A percentile compares a stretch with the other conserved stretches of the same genome.
These are phyloP conservation scores for Potamarius usumacintae DNA, from an alignment of 2,113 vertebrate genomes.

Conservation along the genomic window DNA sequence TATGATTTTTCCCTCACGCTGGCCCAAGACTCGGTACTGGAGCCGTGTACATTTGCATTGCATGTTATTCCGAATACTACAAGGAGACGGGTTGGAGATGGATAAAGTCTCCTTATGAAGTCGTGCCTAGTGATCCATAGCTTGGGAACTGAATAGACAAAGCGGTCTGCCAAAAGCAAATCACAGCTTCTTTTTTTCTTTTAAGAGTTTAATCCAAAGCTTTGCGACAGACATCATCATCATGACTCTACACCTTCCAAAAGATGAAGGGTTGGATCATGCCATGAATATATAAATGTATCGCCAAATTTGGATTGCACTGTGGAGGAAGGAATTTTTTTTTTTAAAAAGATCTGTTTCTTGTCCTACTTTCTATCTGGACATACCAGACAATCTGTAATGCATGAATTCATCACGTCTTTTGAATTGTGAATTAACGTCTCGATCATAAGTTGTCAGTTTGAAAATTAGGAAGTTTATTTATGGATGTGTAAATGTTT, in stretches of 20 bases:
- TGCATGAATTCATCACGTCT: constrained; percentile 60
- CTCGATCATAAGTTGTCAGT: neutral
- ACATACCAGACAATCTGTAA: constrained; percentile 32
- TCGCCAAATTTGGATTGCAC: constrained; percentile 16
- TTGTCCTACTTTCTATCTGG: neutral
- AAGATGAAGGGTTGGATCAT: neutral
- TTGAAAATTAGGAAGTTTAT: constrained; percentile 53
- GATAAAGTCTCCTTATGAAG: constrained; percentile 4
- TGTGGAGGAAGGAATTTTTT: neutral
- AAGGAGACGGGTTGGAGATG: neutral
- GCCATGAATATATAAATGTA: neutral
- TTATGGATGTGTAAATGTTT: constrained; percentile 60
- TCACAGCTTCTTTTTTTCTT: neutral
- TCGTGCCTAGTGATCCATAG: constrained; percentile 23
- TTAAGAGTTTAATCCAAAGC: neutral
- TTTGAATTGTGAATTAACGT: constrained; percentile 2
- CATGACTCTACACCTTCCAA: constrained; percentile 62
- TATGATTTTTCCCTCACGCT: neutral
- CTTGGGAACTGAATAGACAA: constrained; percentile 8
- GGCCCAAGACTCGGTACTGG: neutral
- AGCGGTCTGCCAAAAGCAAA: neutral
- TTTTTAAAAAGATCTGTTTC: constrained; percentile 3
- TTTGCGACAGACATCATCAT: neutral
- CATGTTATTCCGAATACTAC: neutral
- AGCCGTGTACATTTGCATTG: constrained; percentile 14